A percentile compares a stretch with the other conserved stretches of the same genome.
Evolutionary conservation across 2,797 vertebrate species (phyloP).

Genomic region (Garrulus glandarius): DNA sequence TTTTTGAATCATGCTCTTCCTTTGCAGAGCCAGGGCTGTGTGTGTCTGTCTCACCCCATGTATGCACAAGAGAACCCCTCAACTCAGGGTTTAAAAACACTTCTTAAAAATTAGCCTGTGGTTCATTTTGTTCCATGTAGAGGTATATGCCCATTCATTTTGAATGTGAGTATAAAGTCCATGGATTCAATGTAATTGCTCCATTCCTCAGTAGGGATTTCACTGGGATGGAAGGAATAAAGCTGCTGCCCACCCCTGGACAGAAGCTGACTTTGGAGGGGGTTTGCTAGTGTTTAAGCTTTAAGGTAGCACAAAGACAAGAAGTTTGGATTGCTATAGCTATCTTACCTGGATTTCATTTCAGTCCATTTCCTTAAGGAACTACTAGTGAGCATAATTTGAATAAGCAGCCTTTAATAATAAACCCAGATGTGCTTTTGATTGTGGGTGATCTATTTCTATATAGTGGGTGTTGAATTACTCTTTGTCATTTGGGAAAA

Average conservation of each 20-base stretch:
- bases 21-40: neutral
- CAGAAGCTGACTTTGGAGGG: neutral
- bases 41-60: neutral
- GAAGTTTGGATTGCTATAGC: neutral
- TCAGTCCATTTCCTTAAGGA: neutral
- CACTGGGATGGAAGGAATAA: neutral
- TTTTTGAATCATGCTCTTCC: neutral
- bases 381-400: neutral
- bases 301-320: neutral
- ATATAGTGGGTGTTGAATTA: neutral
- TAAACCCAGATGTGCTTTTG: neutral
- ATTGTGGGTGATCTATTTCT: neutral
- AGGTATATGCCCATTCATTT: neutral
- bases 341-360: neutral
- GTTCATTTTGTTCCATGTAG: neutral
- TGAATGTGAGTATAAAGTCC: neutral
- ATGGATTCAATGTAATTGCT: neutral
- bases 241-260: neutral
- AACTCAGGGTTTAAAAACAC: neutral
- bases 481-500: neutral
- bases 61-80: neutral
- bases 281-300: neutral
- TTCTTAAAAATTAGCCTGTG: neutral
- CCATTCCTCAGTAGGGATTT: neutral
- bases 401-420: neutral